phyloP scores from a whole-genome alignment of 2,113 vertebrate genomes.

The Phocoena phocoena region DNA sequence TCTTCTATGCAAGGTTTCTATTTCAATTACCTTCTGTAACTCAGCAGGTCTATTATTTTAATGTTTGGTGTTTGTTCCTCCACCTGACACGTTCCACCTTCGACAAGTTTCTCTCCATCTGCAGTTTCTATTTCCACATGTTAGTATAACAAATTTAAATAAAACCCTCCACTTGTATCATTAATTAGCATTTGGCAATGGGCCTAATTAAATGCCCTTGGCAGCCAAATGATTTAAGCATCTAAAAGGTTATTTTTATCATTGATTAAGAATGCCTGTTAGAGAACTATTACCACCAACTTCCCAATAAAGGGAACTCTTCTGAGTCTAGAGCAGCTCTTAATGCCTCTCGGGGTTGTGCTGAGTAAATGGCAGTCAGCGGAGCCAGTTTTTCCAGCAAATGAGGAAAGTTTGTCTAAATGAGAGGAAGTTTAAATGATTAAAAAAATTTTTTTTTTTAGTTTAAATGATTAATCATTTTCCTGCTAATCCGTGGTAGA shows the following conservation, averaged over 20 bases:
- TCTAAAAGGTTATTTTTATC: constrained; percentile 76
- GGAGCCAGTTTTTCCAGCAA: not conserved
- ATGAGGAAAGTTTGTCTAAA: not conserved
- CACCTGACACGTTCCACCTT: not conserved
- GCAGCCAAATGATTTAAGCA: constrained; percentile 70
- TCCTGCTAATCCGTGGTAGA: not conserved
- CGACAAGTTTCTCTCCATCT: constrained; percentile 18
- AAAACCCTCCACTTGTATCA: constrained; percentile 73
- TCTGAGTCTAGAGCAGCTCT: too few relatives aligned
- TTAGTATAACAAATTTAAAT: constrained; percentile 76
- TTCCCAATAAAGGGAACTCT: not conserved
- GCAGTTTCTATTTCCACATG: constrained; percentile 70
- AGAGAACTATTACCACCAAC: not conserved
- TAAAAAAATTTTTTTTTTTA: not conserved
- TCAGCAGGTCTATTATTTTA: not conserved
- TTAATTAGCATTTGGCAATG: constrained; percentile 78
- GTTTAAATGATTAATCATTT: constrained; percentile 15
- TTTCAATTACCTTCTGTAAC: not conserved
- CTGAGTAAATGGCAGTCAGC: not conserved
- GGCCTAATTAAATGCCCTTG: constrained; percentile 80
- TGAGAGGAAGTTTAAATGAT: not conserved
- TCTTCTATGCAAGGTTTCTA: not conserved
- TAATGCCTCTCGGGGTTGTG: not conserved
- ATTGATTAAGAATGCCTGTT: constrained; percentile 64
- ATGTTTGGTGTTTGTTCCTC: not conserved